Evolutionary conservation across 2,113 vertebrate genomes (phyloP), one percentile per base, ranked within the genome.

Genomic region (Ciconia stormi): DNA sequence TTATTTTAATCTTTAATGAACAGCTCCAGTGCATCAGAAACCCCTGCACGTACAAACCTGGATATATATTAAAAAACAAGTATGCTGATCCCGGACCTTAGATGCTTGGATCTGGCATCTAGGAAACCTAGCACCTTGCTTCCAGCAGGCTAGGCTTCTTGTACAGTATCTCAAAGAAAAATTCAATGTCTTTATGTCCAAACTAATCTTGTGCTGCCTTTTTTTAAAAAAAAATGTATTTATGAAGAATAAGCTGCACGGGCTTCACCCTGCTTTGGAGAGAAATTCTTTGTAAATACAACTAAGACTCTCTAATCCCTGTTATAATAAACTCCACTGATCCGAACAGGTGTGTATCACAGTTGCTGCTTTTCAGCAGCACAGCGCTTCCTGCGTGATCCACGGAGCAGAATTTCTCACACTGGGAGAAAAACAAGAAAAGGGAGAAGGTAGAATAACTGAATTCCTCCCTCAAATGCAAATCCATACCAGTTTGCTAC

Each of bases 231-330:
- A 49, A 80, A 58, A 49, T 0, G 7, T 74, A 83, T 95, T 90
- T 95, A 72, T 89, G 87, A 95, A 90, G 86, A 96, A 79, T 95
- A 91, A 95, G 79, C 93, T 96, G 42, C 58, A 79, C 1, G 3
- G 40, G 56, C 71, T 91, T 96, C 72, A 34, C 69, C 96, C 67
- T 93, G 38, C 89, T 95, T 97, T 85, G 59, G 90, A 95, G 76
- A 90, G 32, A 96, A 97, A 96, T 92, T 97, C 91, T 97, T 97
- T 94, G 91, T 84, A 97, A 97, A 97, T 96, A 93, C 87, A 80
- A 22, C 58, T 92, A 94, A 95, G 90, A 49, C 55, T 59, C 70
- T 71, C 52, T 94, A 92, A 96, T 93, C 94, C 73, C 44, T 80
- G 82, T 89, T 91, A 72, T 34, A 91, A 63, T 95, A 93, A 95